phyloP scores from a whole-genome alignment of 2,113 vertebrate species.

The Anarrhichthys ocellatus region DNA sequence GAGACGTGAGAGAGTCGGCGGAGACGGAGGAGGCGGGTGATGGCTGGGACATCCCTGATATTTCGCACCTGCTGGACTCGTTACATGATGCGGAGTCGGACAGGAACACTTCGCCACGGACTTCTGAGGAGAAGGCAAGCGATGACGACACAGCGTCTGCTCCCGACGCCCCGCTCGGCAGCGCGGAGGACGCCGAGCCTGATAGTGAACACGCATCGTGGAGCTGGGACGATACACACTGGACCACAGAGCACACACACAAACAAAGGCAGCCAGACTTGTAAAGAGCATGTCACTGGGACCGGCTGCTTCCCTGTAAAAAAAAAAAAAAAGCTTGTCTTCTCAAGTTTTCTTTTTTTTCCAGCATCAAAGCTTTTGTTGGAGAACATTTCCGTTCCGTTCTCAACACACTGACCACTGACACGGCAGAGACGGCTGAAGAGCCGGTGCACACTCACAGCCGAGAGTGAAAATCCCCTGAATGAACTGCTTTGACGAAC shows the following conservation, averaged over 20 bases:
- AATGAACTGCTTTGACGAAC: slow-evolving; percentile 15
- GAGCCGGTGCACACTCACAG: slow-evolving; percentile 36
- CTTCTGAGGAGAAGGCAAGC: background rate
- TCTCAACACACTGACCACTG: slow-evolving; percentile 28
- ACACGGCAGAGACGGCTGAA: slow-evolving; percentile 21
- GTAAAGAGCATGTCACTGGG: slow-evolving; percentile 54
- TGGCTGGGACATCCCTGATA: slow-evolving; percentile 85
- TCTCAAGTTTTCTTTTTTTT: slow-evolving; percentile 32
- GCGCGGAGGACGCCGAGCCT: slow-evolving; percentile 25
- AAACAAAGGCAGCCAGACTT: slow-evolving; percentile 39
- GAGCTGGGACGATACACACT: slow-evolving; percentile 81
- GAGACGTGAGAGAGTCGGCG: background rate
- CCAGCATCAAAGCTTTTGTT: slow-evolving; percentile 16
- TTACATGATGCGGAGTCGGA: slow-evolving; percentile 61
- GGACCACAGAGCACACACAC: slow-evolving; percentile 67
- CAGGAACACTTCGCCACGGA: background rate
- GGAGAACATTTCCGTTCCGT: slow-evolving; percentile 31
- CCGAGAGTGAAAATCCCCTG: slow-evolving; percentile 18
- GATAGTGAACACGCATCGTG: slow-evolving; percentile 70
- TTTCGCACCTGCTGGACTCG: slow-evolving; percentile 82
- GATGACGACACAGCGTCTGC: background rate
- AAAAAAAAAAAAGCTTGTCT: slow-evolving; percentile 14
- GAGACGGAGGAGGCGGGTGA: slow-evolving; percentile 46
- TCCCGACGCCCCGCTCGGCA: slow-evolving; percentile 5
- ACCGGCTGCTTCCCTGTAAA: slow-evolving; percentile 58